Conservation (phyloP, 2,888 invertebrate genomes). For the Nowickia ferox region DNA sequence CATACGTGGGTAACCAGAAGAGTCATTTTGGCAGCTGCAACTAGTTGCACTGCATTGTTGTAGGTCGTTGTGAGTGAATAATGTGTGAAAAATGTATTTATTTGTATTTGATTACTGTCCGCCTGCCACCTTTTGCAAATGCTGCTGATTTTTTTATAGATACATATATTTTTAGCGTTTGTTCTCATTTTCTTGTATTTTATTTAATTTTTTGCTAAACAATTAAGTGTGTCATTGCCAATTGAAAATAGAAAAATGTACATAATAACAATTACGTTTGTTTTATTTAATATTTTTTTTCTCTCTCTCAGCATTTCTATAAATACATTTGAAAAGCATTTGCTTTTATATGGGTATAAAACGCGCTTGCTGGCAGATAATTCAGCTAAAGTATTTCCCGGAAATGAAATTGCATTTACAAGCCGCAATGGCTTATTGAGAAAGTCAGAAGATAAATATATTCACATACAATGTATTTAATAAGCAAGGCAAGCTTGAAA, state of each 20-base stretch:
- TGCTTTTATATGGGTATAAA: background rate
- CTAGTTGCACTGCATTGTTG: slow-evolving; percentile 32
- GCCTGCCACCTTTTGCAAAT: slow-evolving; percentile 15
- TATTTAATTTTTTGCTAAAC: slow-evolving; percentile 45
- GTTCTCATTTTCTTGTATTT: slow-evolving; percentile 43
- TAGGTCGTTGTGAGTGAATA: slow-evolving; percentile 39
- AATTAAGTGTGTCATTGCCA: slow-evolving; percentile 70
- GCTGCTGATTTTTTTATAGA: slow-evolving; percentile 21
- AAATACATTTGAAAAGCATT: slow-evolving; percentile 7
- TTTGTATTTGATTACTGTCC: slow-evolving; percentile 53
- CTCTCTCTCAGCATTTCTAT: background rate
- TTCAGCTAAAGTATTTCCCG: slow-evolving; percentile 34
- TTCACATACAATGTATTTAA: too few relatives aligned
- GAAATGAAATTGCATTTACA: slow-evolving; percentile 23
- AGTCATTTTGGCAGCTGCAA: slow-evolving; percentile 29
- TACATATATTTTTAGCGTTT: slow-evolving; percentile 38
- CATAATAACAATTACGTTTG: slow-evolving; percentile 40
- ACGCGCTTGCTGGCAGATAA: background rate
- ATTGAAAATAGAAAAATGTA: slow-evolving; percentile 54
- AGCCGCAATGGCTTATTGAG: too few relatives aligned
- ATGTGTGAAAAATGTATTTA: slow-evolving; percentile 60
- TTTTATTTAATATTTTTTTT: slow-evolving; percentile 1
- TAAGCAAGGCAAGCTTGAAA: too few relatives aligned
- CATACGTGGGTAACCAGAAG: slow-evolving; percentile 24
- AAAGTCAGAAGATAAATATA: too few relatives aligned